phyloP scores from a whole-genome alignment of 2,888 invertebrate genomes.

The Operophtera brumata region DNA sequence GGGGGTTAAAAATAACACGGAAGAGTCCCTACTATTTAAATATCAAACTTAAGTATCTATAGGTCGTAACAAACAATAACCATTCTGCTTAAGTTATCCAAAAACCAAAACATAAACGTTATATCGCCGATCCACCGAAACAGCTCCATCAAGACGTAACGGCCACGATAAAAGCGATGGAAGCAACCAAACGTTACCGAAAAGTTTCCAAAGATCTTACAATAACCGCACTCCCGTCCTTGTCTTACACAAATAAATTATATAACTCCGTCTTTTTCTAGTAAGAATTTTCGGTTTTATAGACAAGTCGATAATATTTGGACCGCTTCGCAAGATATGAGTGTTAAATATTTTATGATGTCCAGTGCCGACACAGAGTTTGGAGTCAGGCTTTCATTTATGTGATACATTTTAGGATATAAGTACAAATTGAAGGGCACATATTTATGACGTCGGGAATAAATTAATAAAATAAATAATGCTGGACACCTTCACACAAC shows the following conservation, averaged over 20 bases:
- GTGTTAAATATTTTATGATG: slow-evolving; percentile 78
- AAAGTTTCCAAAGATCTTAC: slow-evolving; percentile 76
- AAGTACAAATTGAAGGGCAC: not conserved
- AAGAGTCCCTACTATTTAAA: not conserved
- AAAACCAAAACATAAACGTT: slow-evolving; percentile 78
- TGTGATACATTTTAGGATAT: slow-evolving; percentile 2
- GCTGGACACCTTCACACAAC: too few species aligned
- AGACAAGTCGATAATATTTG: slow-evolving; percentile 76
- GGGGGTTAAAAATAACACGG: too few species aligned
- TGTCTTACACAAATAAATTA: slow-evolving; percentile 52
- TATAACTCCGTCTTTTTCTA: slow-evolving; percentile 58
- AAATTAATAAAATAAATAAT: too few species aligned
- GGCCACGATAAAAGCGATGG: slow-evolving; percentile 78
- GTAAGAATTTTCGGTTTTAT: slow-evolving; percentile 71
- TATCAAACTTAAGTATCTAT: not conserved
- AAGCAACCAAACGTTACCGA: slow-evolving; percentile 75
- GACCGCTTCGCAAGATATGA: slow-evolving; percentile 69
- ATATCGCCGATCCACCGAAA: slow-evolving; percentile 73
- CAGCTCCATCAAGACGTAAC: slow-evolving; percentile 80
- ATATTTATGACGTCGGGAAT: slow-evolving; percentile 1
- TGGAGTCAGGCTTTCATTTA: slow-evolving; percentile 34
- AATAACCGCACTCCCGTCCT: slow-evolving; percentile 63
- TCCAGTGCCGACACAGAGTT: slow-evolving; percentile 62
- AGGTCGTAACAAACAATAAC: slow-evolving; percentile 46
- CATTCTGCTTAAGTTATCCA: slow-evolving; percentile 48